A percentile compares a stretch with the other conserved stretches of the same genome.
Conservation (phyloP, 2,113 vertebrate species). For the Microtus pennsylvanicus region DNA sequence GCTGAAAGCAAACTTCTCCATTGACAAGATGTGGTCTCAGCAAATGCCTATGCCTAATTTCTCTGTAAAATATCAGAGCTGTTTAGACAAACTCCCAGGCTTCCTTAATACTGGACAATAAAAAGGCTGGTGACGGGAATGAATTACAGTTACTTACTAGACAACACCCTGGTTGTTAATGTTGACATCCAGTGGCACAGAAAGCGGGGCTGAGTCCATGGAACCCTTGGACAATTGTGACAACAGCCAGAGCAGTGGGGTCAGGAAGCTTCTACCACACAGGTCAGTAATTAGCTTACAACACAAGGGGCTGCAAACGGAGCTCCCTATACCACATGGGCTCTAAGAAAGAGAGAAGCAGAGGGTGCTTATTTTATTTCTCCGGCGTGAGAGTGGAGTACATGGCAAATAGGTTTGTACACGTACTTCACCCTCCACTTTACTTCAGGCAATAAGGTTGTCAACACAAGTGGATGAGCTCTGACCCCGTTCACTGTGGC, state of each 20-base stretch:
- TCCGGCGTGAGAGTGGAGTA: background rate
- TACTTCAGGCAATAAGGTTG: background rate
- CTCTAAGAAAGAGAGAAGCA: background rate
- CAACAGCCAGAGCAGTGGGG: accelerated
- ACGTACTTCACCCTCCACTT: background rate
- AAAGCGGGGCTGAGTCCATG: background rate
- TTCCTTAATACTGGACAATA: conserved; percentile 31
- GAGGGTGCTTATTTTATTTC: background rate
- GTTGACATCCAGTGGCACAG: background rate
- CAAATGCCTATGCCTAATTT: background rate
- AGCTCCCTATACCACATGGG: background rate
- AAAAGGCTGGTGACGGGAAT: background rate
- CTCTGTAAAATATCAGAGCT: conserved; percentile 29
- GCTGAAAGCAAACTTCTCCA: background rate
- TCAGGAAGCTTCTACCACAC: background rate
- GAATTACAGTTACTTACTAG: background rate
- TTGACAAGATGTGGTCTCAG: background rate
- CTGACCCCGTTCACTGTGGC: background rate
- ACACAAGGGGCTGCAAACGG: background rate
- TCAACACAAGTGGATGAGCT: background rate
- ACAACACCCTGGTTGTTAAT: background rate
- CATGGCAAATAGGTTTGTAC: background rate
- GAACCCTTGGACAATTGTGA: accelerated
- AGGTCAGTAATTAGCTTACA: conserved; percentile 22
- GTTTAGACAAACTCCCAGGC: background rate